Evolutionary conservation across 2,797 vertebrate genomes (phyloP).

Genomic region (Mustela erminea): DNA sequence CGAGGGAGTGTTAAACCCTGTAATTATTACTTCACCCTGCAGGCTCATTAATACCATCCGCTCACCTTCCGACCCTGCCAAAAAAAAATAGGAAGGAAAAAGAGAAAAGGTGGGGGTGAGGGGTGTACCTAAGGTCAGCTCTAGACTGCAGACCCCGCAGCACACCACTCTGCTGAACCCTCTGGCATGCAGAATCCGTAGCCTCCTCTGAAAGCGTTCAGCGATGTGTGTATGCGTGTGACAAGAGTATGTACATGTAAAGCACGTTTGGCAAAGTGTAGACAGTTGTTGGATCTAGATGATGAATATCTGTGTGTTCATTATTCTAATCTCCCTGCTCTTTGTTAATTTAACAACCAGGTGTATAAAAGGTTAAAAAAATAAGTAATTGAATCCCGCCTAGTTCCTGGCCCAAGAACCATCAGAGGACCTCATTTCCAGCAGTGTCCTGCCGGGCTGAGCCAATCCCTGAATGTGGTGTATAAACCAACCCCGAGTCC

Average conservation of each 20-base stretch:
- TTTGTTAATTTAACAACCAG: background rate
- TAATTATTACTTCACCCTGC: background rate
- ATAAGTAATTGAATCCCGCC: background rate
- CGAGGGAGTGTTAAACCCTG: background rate
- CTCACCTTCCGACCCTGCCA: background rate
- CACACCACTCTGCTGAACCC: background rate
- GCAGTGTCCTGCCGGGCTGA: background rate
- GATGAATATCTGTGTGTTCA: background rate
- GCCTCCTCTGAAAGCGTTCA: background rate
- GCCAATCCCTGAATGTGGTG: background rate
- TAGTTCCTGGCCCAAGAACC: background rate
- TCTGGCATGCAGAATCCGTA: background rate
- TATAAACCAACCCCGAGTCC: background rate
- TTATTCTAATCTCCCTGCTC: background rate
- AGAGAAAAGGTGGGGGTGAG: fast-evolving
- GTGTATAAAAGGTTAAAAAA: background rate
- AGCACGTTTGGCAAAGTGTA: background rate
- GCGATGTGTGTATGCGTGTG: background rate
- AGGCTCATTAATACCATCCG: background rate
- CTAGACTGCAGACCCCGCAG: background rate
- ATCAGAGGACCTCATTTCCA: background rate
- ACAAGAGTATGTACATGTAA: background rate
- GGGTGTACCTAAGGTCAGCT: background rate
- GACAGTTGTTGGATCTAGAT: background rate
- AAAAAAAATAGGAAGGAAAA: background rate